Evolutionary conservation across 2,888 invertebrate species (phyloP), one percentile per base, ranked within the genome.

Genomic region (Acleris laterana): DNA sequence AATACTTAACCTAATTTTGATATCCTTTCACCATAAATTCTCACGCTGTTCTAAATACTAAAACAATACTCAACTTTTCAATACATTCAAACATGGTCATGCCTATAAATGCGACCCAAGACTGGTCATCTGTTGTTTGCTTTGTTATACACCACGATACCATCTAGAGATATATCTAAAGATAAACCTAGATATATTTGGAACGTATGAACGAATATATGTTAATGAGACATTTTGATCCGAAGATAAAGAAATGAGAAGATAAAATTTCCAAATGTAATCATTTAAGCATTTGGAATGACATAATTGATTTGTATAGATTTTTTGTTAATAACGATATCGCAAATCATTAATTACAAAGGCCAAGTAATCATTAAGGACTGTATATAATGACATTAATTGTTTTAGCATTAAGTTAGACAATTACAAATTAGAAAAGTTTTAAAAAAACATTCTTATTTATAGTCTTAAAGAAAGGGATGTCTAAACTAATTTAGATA

Each of bases 91-190:
- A 66, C 57, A 66, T 66, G 66, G 66, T 62, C 62, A 57, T 57
- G 62, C 25, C 66, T 62, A 66, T 66, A 66, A 66, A 66, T 62
- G 62, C 57, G 66, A 38, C 56, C 50, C 16, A 48, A 25, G 63
- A 66, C 66, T 62, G 66, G 66, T 66, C 66, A 62, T 66, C 66
- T 65, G 68, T 65, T 72, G 70, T 72, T 71, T 72, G 71, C 72
- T 73, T 73, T 74, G 73, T 73, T 73, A 65, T 51, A 67, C 64
- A 68, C 32, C 56, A 62, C 19, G 71, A 71, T 70, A 71, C 28
- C 62, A 72, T 71, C 71, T 58, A 49, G 13, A 70, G 69, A 72
- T 70, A 69, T 65, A 70, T 72, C 70, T 66, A 3, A 48, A 69
- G 72, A 72, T 73, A 70, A 65, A 63, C 52, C 61, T 53, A 42